These are phyloP conservation scores for Rhorus exstirpatorius DNA, from an alignment of 2,888 invertebrate genomes.

Conservation along the genomic window DNA sequence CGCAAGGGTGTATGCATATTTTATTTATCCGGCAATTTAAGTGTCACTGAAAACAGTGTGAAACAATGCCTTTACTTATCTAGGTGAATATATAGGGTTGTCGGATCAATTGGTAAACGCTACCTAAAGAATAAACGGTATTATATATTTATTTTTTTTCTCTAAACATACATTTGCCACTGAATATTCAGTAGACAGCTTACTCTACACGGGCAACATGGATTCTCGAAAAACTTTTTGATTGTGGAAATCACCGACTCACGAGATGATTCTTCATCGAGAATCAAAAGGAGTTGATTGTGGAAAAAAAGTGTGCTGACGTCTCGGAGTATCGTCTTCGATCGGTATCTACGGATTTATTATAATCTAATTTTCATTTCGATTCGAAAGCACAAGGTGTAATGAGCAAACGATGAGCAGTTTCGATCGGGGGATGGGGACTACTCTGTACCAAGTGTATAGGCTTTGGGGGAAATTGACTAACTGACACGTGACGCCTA, in stretches of 20 bases:
- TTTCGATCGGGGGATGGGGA: not conserved
- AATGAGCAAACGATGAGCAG: slow-evolving; percentile 9
- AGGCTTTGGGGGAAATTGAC: slow-evolving; percentile 36
- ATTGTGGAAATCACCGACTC: too few relatives aligned
- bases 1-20: not conserved
- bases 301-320: not conserved
- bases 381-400: slow-evolving; percentile 7
- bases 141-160: too few relatives aligned
- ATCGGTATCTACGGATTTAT: slow-evolving; percentile 5
- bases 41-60: not conserved
- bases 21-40: too few relatives aligned
- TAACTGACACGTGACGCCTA: slow-evolving; percentile 22
- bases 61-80: too few relatives aligned
- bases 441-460: too few relatives aligned
- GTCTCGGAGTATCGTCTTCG: not conserved
- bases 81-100: too few relatives aligned
- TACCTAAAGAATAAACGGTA: too few relatives aligned
- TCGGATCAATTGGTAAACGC: too few relatives aligned
- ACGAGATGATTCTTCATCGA: not conserved
- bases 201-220: too few relatives aligned
- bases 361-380: not conserved
- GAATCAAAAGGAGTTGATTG: not conserved
- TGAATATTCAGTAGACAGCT: too few relatives aligned
- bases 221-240: too few relatives aligned
- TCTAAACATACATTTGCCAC: too few relatives aligned